A percentile compares a stretch with the other conserved stretches of the same genome.
phyloP scores from a whole-genome alignment of 1,140 invertebrate species.

The Orchesella cincta region DNA sequence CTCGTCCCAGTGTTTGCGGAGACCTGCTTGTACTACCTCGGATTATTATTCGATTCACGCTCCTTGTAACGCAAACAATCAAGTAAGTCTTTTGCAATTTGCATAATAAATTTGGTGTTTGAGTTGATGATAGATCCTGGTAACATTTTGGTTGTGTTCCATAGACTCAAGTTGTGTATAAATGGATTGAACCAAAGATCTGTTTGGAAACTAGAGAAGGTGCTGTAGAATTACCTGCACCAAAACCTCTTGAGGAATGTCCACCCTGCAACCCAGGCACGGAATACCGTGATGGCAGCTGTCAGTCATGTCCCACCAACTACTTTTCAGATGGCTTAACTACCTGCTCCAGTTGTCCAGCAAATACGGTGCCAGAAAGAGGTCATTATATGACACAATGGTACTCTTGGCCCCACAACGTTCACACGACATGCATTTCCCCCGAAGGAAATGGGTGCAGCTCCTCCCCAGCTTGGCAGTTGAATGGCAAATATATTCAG shows the following conservation, averaged over 20 bases:
- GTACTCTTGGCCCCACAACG: constrained; percentile 59
- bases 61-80: constrained; percentile 59
- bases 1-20: constrained; percentile 57
- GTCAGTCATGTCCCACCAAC: constrained; percentile 56
- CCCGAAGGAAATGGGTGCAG: constrained; percentile 57
- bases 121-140: background rate
- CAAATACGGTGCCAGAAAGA: constrained; percentile 61
- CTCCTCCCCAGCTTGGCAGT: constrained; percentile 56
- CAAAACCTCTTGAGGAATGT: constrained; percentile 55
- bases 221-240: constrained; percentile 56
- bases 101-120: background rate
- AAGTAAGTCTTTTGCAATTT: constrained; percentile 48
- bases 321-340: constrained; percentile 54
- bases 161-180: constrained; percentile 59
- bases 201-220: constrained; percentile 57
- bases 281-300: constrained; percentile 56
- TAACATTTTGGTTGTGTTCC: background rate
- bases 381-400: constrained; percentile 61
- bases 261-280: constrained; percentile 65
- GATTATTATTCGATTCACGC: constrained; percentile 63
- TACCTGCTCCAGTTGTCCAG: constrained; percentile 60
- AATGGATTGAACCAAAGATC: constrained; percentile 63
- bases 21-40: constrained; percentile 60
- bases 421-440: constrained; percentile 59
- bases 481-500: constrained; percentile 58